These are phyloP conservation scores for Ormyrus pomaceus DNA, from an alignment of 2,888 invertebrate species.

Conservation along the genomic window DNA sequence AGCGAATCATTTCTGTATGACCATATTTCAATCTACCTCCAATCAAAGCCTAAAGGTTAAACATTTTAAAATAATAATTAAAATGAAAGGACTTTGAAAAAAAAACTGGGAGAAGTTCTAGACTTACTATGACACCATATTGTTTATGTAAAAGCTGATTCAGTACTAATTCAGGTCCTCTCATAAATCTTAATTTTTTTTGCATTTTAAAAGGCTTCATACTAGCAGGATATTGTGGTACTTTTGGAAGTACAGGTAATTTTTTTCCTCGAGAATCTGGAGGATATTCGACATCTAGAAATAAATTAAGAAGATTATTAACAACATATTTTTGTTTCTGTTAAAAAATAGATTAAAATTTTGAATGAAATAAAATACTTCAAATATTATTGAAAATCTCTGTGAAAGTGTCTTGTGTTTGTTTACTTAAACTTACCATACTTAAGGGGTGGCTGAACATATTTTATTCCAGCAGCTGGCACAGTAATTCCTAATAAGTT, in stretches of 20 bases:
- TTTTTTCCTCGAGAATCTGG: slow-evolving; percentile 80
- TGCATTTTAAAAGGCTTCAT: slow-evolving; percentile 89
- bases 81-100: neutral
- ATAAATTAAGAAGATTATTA: slow-evolving; percentile 26
- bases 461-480: slow-evolving; percentile 80
- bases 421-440: slow-evolving; percentile 76
- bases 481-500: slow-evolving; percentile 49
- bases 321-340: slow-evolving; percentile 37
- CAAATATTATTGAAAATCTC: slow-evolving; percentile 7
- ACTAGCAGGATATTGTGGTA: slow-evolving; percentile 82
- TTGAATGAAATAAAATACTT: slow-evolving; percentile 6
- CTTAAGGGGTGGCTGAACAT: slow-evolving; percentile 82
- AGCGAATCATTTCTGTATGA: slow-evolving; percentile 93
- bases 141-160: slow-evolving; percentile 92
- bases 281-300: slow-evolving; percentile 66
- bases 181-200: slow-evolving; percentile 88
- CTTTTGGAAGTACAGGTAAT: slow-evolving; percentile 84
- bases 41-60: slow-evolving; percentile 82
- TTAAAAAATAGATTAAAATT: slow-evolving; percentile 22
- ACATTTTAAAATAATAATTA: slow-evolving; percentile 12
- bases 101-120: slow-evolving; percentile 2
- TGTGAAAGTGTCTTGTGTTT: slow-evolving; percentile 23
- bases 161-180: slow-evolving; percentile 93
- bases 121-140: slow-evolving; percentile 91
- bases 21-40: slow-evolving; percentile 89